phyloP scores from a whole-genome alignment of 2,797 vertebrate species.

The Poeciliopsis presidionis region DNA sequence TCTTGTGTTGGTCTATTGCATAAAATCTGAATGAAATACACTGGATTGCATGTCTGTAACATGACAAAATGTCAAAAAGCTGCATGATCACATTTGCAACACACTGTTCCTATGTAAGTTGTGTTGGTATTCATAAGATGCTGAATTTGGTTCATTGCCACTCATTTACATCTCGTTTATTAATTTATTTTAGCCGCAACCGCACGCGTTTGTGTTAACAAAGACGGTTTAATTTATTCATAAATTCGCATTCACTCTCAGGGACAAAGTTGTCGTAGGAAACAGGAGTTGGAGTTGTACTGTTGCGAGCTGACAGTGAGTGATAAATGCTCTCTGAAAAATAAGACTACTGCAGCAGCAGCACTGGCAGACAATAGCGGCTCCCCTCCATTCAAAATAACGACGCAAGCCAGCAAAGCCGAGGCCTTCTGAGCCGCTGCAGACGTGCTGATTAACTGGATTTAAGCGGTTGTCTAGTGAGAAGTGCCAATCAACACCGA shows the following conservation, averaged over 20 bases:
- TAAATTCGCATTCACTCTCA: conserved; percentile 18
- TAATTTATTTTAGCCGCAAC: conserved; percentile 1
- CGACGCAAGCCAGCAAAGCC: conserved; percentile 51
- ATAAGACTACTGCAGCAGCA: conserved; percentile 33
- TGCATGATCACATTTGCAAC: neutral
- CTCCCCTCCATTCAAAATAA: conserved; percentile 47
- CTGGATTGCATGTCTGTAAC: neutral
- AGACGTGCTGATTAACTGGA: conserved; percentile 63
- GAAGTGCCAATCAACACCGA: conserved; percentile 41
- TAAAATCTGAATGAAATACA: neutral
- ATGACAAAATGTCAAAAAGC: neutral
- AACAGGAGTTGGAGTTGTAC: conserved; percentile 27
- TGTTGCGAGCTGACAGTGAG: conserved; percentile 40
- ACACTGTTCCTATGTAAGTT: neutral
- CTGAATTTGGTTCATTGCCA: conserved; percentile 4
- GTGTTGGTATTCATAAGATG: neutral
- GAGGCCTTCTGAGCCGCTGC: conserved; percentile 46
- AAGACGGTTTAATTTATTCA: conserved; percentile 8
- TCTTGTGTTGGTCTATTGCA: neutral
- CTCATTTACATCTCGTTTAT: neutral
- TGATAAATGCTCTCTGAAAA: conserved; percentile 37
- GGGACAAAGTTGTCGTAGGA: neutral
- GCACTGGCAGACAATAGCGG: conserved; percentile 42
- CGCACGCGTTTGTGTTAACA: neutral
- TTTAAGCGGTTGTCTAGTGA: conserved; percentile 47